These are phyloP conservation scores for Nematostella vectensis DNA, from an alignment of 92 coral and sea anemone species.

Conservation along the genomic window DNA sequence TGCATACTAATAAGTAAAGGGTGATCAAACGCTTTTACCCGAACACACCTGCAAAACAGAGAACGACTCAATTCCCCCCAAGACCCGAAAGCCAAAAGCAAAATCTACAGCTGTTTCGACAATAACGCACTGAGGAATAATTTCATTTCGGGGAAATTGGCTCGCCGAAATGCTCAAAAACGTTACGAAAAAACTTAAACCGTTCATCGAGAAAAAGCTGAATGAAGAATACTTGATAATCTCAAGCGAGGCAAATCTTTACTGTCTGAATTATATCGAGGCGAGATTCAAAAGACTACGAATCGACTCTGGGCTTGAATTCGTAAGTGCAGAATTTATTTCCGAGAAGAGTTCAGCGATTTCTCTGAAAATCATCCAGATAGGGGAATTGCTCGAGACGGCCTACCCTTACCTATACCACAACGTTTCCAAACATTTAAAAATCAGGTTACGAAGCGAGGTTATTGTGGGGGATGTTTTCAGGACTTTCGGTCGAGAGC, in stretches of 20 bases:
- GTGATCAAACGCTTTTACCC: background rate
- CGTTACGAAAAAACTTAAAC: slow-evolving; percentile 75
- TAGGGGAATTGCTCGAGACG: slow-evolving; percentile 77
- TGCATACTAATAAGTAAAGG: background rate
- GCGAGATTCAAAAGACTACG: slow-evolving; percentile 63
- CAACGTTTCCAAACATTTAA: slow-evolving; percentile 79
- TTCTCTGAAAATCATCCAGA: slow-evolving; percentile 66
- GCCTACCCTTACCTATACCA: slow-evolving; percentile 75
- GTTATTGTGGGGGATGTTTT: slow-evolving; percentile 74
- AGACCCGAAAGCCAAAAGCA: background rate
- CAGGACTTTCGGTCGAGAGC: slow-evolving; percentile 61
- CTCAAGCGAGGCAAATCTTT: slow-evolving; percentile 77
- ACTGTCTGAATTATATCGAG: slow-evolving; percentile 77
- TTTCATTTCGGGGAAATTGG: background rate
- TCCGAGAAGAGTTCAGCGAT: slow-evolving; percentile 43
- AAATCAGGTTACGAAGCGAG: slow-evolving; percentile 77
- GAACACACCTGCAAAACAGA: background rate
- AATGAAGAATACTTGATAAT: slow-evolving; percentile 72
- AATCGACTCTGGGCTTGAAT: slow-evolving; percentile 69
- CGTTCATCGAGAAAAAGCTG: slow-evolving; percentile 66
- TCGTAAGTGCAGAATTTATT: slow-evolving; percentile 58
- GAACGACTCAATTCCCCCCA: background rate
- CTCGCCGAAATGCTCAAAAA: slow-evolving; percentile 46
- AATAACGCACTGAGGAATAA: background rate
- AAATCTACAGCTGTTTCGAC: background rate